phyloP scores from a whole-genome alignment of 2,888 invertebrate species.

The Tenodera sinensis region DNA sequence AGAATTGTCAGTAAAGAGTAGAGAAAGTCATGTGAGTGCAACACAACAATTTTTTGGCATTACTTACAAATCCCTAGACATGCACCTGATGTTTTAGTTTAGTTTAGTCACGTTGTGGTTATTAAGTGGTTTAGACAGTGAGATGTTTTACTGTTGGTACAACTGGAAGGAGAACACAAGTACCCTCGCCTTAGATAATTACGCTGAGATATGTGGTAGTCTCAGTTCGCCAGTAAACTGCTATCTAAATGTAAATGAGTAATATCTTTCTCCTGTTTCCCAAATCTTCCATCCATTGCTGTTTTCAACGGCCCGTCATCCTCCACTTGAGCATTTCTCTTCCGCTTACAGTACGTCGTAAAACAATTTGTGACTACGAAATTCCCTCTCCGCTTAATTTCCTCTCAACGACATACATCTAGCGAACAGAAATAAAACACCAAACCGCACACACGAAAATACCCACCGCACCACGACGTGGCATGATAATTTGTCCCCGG shows the following conservation, averaged over 20 bases:
- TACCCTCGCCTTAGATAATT: background rate
- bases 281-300: background rate
- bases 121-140: no score
- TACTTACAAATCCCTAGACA: no score
- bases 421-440: background rate
- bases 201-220: background rate
- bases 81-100: no score
- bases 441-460: background rate
- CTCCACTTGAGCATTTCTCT: background rate
- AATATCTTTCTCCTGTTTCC: background rate
- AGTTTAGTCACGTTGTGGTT: no score
- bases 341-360: background rate
- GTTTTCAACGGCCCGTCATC: background rate
- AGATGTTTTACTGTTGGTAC: no score
- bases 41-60: no score
- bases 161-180: no score
- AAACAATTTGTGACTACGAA: background rate
- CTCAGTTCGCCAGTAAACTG: background rate
- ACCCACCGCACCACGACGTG: background rate
- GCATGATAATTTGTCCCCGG: conserved; percentile 9
- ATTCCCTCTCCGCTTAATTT: background rate
- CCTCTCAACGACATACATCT: background rate
- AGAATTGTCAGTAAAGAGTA: no score
- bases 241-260: background rate
- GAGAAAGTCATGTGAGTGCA: no score